phyloP scores from a whole-genome alignment of 2,888 invertebrate species.

The Pterostichus madidus region DNA sequence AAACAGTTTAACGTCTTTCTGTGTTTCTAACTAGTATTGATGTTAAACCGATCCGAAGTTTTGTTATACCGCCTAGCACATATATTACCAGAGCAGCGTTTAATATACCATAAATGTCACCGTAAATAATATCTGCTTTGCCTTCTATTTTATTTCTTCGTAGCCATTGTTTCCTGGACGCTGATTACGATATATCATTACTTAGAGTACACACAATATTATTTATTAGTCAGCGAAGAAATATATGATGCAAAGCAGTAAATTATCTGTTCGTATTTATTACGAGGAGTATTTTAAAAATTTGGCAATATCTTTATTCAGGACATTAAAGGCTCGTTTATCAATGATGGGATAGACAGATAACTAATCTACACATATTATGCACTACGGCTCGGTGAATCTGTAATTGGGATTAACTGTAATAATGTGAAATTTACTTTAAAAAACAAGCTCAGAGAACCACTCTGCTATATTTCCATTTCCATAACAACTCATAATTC shows the following conservation, averaged over 20 bases:
- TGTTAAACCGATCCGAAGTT: conserved; percentile 53
- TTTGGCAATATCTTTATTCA: not conserved
- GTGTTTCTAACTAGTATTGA: conserved; percentile 16
- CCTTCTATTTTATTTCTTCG: conserved; percentile 25
- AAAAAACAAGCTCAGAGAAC: too few relatives aligned
- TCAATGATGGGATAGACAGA: too few relatives aligned
- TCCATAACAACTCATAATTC: too few relatives aligned
- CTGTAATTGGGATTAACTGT: too few relatives aligned
- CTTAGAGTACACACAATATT: not conserved
- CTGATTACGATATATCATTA: conserved; percentile 44
- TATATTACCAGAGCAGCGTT: conserved; percentile 59
- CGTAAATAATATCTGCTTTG: conserved; percentile 63
- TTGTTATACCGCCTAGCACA: conserved; percentile 49
- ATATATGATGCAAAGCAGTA: not conserved
- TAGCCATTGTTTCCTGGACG: conserved; percentile 33
- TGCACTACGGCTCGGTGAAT: too few relatives aligned
- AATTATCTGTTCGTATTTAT: not conserved
- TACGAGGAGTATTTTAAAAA: not conserved
- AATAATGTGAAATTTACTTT: too few relatives aligned
- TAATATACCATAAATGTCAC: conserved; percentile 62
- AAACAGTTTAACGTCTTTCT: conserved; percentile 44
- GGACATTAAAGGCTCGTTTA: too few relatives aligned
- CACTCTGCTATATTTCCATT: too few relatives aligned
- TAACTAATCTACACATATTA: too few relatives aligned
- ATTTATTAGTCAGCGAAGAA: conserved; percentile 22